Base-by-base conservation (phyloP, 1,140 invertebrate species). In the Ostrea denselamellosa region DNA sequence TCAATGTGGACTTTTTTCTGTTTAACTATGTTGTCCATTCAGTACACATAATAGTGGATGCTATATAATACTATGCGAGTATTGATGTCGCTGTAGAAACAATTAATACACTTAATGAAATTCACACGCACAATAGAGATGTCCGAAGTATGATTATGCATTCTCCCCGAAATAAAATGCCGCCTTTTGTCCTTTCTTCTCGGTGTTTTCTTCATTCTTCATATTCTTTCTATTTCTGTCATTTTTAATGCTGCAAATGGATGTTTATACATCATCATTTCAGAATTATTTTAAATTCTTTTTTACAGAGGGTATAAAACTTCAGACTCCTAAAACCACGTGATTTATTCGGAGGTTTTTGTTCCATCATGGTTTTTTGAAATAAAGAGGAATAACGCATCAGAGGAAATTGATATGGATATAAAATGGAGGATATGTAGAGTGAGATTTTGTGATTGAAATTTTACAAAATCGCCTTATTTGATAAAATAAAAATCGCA, bases 111-210 rank as follows among this genome's bases (percentile, higher is more conserved):
- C n/a, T n/a, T 17, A 54, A 83, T 52, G 51, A 83, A 12, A 54
- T 83, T 25, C 9, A 83, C 22, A 83, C 22, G 22, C 22, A 83
- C 82, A 83, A 53, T 53, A 12, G 7, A 62, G 12, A n/a, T 62
- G 7, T 28, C 3, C 14, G 22, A 0, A 12, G 51, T 9, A 44
- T 25, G 4, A n/a, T 71, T 86, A 53, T n/a, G 58, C 85, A n/a
- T 86, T 65, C 34, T 86, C 85, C 52, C 85, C 85, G n/a, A 86
- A 86, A 53, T 86, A 86, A 71, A 86, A 86, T 8, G 85, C 85
- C 10, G 85, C 85, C 28, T 85, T 85, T 62, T 85, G 56, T 65
- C 62, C 84, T 34, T 85, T 85, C 58, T 71, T 71, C 22, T 71
- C 68, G 71, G 22, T 17, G 19, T 86, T 71, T 52, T 86, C 28